These are phyloP conservation scores for Tamandua tetradactyla DNA, from an alignment of 2,797 vertebrate genomes.

Conservation along the genomic window DNA sequence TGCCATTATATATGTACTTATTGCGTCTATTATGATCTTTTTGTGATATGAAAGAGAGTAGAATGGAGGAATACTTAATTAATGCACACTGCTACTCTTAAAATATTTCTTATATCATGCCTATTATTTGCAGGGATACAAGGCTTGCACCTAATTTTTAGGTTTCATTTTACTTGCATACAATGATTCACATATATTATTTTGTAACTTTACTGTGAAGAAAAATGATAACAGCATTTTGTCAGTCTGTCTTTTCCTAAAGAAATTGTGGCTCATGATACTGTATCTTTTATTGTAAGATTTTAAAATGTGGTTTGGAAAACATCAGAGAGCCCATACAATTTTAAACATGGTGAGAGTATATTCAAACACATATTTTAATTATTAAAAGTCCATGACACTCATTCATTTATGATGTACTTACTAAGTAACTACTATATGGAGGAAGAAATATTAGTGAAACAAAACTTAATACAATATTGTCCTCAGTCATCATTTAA, in stretches of 20 bases:
- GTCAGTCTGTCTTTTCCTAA: slow-evolving; percentile 63
- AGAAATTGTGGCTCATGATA: slow-evolving; percentile 69
- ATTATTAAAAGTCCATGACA: slow-evolving; percentile 38
- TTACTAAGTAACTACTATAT: slow-evolving; percentile 1
- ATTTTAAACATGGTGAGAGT: not conserved
- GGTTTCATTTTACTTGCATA: not conserved
- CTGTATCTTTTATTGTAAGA: slow-evolving; percentile 4
- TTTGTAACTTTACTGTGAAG: slow-evolving; percentile 60
- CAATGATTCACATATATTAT: not conserved
- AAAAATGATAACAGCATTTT: slow-evolving; percentile 64
- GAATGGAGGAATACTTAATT: not conserved
- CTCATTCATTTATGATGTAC: slow-evolving; percentile 32
- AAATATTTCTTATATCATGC: not conserved
- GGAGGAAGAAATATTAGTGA: not conserved
- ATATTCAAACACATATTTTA: slow-evolving; percentile 34
- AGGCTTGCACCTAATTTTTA: not conserved
- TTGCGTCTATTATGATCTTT: not conserved
- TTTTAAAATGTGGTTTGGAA: slow-evolving; percentile 48
- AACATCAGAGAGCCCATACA: not conserved
- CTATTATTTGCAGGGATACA: not conserved
- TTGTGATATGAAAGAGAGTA: slow-evolving; percentile 20
- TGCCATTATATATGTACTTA: not conserved
- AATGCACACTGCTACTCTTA: slow-evolving; percentile 8
- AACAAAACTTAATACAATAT: slow-evolving; percentile 49
- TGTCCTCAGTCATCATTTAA: not conserved